Evolutionary conservation across 2,113 vertebrate species (phyloP).

Genomic region (Malaclemys terrapin): DNA sequence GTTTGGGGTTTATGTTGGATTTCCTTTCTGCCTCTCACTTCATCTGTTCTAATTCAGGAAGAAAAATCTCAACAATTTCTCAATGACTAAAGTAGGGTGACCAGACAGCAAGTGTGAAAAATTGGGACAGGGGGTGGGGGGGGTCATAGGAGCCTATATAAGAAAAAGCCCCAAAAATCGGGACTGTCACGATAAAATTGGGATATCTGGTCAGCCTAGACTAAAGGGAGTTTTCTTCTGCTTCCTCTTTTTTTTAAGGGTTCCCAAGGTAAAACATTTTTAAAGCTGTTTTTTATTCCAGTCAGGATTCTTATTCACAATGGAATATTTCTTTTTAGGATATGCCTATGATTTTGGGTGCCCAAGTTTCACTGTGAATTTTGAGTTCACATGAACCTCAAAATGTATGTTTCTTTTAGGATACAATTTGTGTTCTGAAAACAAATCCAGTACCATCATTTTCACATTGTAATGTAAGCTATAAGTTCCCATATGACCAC

Average conservation of each 20-base stretch:
- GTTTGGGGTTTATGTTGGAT: not conserved
- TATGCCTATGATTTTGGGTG: too few species aligned
- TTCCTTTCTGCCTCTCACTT: not conserved
- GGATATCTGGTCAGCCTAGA: not conserved
- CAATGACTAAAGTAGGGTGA: not conserved
- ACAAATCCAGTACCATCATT: not conserved
- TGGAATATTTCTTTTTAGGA: not conserved
- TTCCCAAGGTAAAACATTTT: not conserved
- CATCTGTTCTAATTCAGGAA: not conserved
- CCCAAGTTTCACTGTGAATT: too few species aligned
- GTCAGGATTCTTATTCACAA: not conserved
- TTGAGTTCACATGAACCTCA: too few species aligned
- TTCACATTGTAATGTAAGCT: not conserved
- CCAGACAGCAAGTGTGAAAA: too few species aligned
- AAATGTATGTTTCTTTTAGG: too few species aligned
- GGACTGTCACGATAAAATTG: too few species aligned
- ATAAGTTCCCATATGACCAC: not conserved
- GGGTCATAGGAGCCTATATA: too few species aligned
- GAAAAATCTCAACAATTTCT: not conserved
- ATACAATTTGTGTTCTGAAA: not conserved
- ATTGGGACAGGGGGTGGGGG: too few species aligned
- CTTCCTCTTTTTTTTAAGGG: not conserved
- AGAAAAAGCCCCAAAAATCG: too few species aligned
- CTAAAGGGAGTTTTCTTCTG: not conserved
- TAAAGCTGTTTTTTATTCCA: not conserved